Percentiles rank a stretch among this genome's conserved stretches.
Evolutionary conservation across 2,888 invertebrate species (phyloP).

Genomic region (Cheilosia pagana): DNA sequence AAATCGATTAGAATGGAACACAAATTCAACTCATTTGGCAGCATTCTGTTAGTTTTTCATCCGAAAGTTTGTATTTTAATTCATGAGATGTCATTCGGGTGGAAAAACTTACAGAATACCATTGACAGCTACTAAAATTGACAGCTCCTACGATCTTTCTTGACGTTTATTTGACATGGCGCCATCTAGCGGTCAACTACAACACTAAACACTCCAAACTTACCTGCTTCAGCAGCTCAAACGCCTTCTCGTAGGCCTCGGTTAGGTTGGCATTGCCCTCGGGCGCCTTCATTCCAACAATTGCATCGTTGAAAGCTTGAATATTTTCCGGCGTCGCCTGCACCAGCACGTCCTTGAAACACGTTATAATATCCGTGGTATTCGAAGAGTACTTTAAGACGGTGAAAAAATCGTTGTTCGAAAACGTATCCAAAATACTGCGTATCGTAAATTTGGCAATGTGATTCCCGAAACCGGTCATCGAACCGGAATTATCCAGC

Average conservation of each 20-base stretch:
- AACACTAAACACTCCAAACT: background rate
- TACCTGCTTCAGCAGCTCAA: slow-evolving; percentile 90
- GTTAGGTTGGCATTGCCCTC: slow-evolving; percentile 93
- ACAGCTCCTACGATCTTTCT: too few species aligned
- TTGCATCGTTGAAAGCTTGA: slow-evolving; percentile 88
- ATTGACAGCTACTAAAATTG: too few species aligned
- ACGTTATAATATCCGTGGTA: slow-evolving; percentile 90
- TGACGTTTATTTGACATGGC: too few species aligned
- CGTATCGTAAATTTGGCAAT: slow-evolving; percentile 93
- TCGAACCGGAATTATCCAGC: slow-evolving; percentile 97
- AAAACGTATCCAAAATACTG: slow-evolving; percentile 95
- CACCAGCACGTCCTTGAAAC: slow-evolving; percentile 93
- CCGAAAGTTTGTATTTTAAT: too few species aligned
- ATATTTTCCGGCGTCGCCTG: slow-evolving; percentile 95
- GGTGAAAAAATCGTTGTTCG: slow-evolving; percentile 99
- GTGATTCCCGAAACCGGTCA: slow-evolving; percentile 92
- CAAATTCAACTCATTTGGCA: too few species aligned
- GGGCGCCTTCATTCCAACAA: slow-evolving; percentile 86
- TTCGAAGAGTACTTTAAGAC: slow-evolving; percentile 92
- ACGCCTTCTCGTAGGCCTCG: slow-evolving; percentile 92
- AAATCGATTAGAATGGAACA: too few species aligned
- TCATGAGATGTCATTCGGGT: too few species aligned
- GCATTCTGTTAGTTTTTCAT: too few species aligned
- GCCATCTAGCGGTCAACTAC: background rate
- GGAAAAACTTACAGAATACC: too few species aligned